Base-by-base conservation (phyloP, 2,888 invertebrate genomes). In the Temnothorax unifasciatus region DNA sequence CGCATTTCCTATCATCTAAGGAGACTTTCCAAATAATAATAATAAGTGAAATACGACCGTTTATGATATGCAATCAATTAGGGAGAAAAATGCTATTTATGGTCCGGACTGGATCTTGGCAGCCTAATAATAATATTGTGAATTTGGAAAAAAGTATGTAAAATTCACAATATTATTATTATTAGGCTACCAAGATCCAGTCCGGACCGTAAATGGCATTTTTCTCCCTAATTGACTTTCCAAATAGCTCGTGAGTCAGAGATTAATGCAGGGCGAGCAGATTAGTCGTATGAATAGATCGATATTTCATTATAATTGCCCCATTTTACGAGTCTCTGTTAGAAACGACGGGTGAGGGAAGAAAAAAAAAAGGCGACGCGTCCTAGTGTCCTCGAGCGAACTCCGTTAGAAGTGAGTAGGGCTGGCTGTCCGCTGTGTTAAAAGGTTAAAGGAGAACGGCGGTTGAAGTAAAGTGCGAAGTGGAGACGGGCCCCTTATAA, bases 381-480 rank as follows among this genome's bases (percentile, higher is more conserved):
- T 73, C 76, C 82, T 69, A 47, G 57, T 61, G 74, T 57, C 82
- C 34, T 77, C 77, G 84, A 84, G 66, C 71, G 59, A 77, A 34
- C 54, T 44, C 69, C 44, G 41, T 77, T 52, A 83, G 68, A 75
- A 82, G 66, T 57, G 75, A 66, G 76, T 75, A 76, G 85, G 52
- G 57, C 41, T 74, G 57, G 64, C 47, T 73, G 61, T 79, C 52
- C 61, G 79, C 44, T 57, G 68, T 69, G 82, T 71, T 75, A 87
- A 86, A 86, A 86, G 90, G 88, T 89, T 86, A 89, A 91, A 89
- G 89, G 91, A 90, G 86, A 87, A 87, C 83, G 88, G 87, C 89
- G 86, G 92, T 92, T 91, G 87, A 92, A 92, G 92, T 92, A 92
- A 93, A 91, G 92, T 92, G 92, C 92, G 92, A 93, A 93, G 92